Evolutionary conservation across 2,888 invertebrate genomes (phyloP), one percentile per base, ranked within the genome.

Genomic region (Phyllotreta cruciferae): DNA sequence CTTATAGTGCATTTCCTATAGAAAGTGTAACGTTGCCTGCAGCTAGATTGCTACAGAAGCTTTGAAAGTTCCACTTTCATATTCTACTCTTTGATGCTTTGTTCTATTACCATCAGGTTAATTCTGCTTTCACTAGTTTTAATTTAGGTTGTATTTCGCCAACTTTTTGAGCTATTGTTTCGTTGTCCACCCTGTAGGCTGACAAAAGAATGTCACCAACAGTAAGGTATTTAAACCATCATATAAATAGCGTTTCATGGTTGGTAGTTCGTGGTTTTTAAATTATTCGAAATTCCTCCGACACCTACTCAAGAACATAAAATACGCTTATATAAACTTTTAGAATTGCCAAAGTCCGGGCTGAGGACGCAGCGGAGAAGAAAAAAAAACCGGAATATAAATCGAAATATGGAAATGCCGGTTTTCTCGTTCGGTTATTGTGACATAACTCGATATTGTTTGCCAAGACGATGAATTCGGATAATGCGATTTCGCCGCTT

Each of bases 381-480:
- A 24, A 24, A 4, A 24, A 47, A 47, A 47, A 47, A 50, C 50
- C 34, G 36, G 50, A 50, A 50, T 50, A 35, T 50, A 50, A 50
- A 50, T 35, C 10, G 50, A 36, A 50, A 50, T 50, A 50, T 50
- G 50, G 50, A 50, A 50, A 50, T 50, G 8, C 24, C 1, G 50
- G 35, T 50, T 36, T 47, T 34, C 36, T 36, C 36, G 6, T 50
- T 50, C 24, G 8, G 50, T 35, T 10, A 50, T 14, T n/a, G 8
- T 50, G 50, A 50, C 50, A 50, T 50, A 50, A 50, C 50, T 50
- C 36, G 50, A 50, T 50, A 35, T 50, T 50, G 50, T 50, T 24
- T 50, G 50, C 6, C 50, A 14, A 35, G 50, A 50, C n/a, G 8
- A 35, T 10, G 50, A 36, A 36, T 50, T 50, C 36, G 50, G 36